Evolutionary conservation across 2,113 vertebrate species (phyloP).

Genomic region (Vulpes vulpes): DNA sequence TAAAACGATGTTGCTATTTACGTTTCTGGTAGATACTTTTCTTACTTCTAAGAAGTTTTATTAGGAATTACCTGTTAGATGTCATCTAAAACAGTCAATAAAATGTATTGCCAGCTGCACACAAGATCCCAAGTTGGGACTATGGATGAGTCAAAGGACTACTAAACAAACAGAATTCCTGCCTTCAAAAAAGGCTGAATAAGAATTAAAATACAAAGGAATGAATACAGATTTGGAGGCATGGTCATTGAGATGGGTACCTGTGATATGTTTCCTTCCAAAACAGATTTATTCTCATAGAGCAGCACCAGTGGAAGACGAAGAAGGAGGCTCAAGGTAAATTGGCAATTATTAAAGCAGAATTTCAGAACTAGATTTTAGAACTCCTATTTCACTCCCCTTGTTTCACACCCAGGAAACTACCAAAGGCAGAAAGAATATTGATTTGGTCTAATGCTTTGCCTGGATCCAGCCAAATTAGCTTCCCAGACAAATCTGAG

Average conservation of each 20-base stretch:
- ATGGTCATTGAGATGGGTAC: not conserved
- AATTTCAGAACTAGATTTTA: not conserved
- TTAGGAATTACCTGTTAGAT: not conserved
- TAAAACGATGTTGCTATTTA: not conserved
- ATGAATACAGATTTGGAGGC: not conserved
- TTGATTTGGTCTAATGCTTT: not conserved
- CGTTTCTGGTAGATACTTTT: not conserved
- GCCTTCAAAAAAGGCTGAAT: not conserved
- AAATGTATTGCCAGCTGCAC: not conserved
- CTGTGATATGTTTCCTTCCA: conserved; percentile 42
- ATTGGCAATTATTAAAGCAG: not conserved
- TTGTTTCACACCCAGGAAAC: not conserved
- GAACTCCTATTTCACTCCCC: not conserved
- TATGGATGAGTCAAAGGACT: not conserved
- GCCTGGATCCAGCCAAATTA: not conserved
- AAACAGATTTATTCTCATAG: conserved; percentile 69
- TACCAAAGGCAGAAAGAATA: not conserved
- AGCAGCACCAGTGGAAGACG: not conserved
- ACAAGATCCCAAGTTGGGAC: not conserved
- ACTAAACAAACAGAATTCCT: not conserved
- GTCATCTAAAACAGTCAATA: not conserved
- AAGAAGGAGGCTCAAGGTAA: conserved; percentile 54
- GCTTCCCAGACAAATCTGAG: not conserved
- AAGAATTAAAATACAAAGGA: not conserved
- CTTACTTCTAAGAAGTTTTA: not conserved